Base-by-base conservation (phyloP, 1,140 invertebrate genomes). In the Neomicropteryx cornuta region DNA sequence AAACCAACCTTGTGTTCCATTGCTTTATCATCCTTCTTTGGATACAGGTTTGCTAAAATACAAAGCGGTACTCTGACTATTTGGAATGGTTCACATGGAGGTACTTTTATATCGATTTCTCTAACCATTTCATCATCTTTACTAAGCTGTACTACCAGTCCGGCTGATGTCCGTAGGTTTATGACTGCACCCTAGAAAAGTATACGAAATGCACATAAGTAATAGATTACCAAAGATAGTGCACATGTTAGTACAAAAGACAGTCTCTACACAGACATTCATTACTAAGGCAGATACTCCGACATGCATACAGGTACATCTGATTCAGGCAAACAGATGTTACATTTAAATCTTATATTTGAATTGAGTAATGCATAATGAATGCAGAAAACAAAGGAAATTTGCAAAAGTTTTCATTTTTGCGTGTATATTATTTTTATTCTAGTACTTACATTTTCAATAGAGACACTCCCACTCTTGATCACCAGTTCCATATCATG, bases 21-120 rank as follows among this genome's bases (percentile, higher is more conserved):
- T 23, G 68, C 72, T 47, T 71, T 68, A 36, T 68, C 71, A 55
- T 76, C 74, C 47, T 71, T 76, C 46, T 77, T 79, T 2, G 80
- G 74, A 14, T 80, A 78, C 28, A 89, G 56, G 41, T 79, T 76
- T 3, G 84, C 81, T 22, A 84, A 71, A 13, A 89, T 67, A 38
- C 71, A 68, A 1, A 91, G 53, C 1, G 73, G 66, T 22, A 84
- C 59, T 22, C 59, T 65, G 1, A 72, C 67, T 1, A 71, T 78
- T 39, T 75, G 66, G 49, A 89, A 89, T 1, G 84, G 82, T 41
- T 76, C 72, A 36, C 77, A 76, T 2, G 73, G 53, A 8, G 75
- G 66, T 32, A 90, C 58, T 4, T 66, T 54, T 17, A 87, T 62
- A 31, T 76, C 70, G 29, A 85, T 43, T 38, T 75, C 71, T 18